Conservation (phyloP, 2,113 vertebrate genomes). For the Oxyruncus cristatus region DNA sequence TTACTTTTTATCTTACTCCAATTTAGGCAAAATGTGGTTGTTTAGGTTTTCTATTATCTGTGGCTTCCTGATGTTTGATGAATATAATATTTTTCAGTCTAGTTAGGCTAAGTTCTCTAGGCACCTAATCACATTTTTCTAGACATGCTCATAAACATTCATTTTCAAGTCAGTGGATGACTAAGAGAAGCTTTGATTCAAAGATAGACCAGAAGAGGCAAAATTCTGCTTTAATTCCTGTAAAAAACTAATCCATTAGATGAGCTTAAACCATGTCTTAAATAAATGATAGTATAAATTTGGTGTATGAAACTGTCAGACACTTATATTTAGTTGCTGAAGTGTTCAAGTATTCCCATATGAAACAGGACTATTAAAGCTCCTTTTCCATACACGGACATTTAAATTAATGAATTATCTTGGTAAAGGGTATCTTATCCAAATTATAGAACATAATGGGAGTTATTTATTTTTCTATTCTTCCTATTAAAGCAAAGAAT, state of each 20-base stretch:
- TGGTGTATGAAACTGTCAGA: neutral
- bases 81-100: neutral
- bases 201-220: neutral
- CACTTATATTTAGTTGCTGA: neutral
- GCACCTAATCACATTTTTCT: neutral
- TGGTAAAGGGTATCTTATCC: neutral
- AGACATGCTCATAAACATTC: neutral
- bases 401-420: neutral
- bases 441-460: neutral
- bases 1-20: neutral
- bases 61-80: neutral
- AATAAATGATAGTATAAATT: neutral
- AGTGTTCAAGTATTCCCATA: neutral
- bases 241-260: neutral
- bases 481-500: neutral
- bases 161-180: neutral
- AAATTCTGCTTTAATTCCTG: neutral
- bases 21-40: neutral
- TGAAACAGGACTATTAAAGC: neutral
- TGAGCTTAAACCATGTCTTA: neutral
- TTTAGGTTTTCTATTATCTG: neutral
- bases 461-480: neutral
- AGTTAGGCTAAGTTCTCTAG: neutral
- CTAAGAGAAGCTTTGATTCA: neutral
- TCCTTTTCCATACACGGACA: neutral